phyloP scores from a whole-genome alignment of 2,888 invertebrate species.

The Lacanobia oleracea region DNA sequence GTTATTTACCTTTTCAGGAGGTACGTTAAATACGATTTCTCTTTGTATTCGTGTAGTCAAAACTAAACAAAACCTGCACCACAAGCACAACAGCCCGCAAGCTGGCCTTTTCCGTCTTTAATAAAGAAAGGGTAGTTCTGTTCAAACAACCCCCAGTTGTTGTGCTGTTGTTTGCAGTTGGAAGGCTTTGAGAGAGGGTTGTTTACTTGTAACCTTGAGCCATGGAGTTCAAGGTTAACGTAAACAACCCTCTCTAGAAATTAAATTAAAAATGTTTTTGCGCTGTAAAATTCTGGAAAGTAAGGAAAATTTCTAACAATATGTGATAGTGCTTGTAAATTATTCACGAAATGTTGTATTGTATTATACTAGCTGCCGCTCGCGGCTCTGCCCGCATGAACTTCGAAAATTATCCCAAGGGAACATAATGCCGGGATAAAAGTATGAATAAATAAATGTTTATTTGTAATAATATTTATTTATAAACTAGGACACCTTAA shows the following conservation, averaged over 20 bases:
- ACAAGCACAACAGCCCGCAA: slow-evolving; percentile 9
- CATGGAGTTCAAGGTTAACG: not conserved
- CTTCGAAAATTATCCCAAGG: no score
- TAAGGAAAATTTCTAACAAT: no score
- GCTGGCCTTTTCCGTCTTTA: slow-evolving; percentile 1
- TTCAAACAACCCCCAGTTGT: slow-evolving; percentile 13
- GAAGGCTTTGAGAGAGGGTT: slow-evolving; percentile 6
- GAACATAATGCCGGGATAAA: no score
- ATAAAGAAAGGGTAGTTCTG: slow-evolving; percentile 25
- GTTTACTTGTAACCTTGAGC: slow-evolving; percentile 8
- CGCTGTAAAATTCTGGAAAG: not conserved
- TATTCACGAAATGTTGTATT: no score
- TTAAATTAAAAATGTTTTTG: slow-evolving; percentile 14
- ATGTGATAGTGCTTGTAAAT: no score
- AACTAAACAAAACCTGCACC: slow-evolving; percentile 19
- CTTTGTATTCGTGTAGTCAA: slow-evolving; percentile 14
- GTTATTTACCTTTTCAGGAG: slow-evolving; percentile 8
- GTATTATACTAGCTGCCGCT: no score
- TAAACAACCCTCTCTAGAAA: no score
- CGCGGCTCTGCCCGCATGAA: no score
- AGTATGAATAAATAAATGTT: no score
- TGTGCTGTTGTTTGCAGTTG: slow-evolving; percentile 29
- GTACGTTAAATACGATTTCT: not conserved
- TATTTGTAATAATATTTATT: no score
- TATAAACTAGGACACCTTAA: no score